Conservation (phyloP, 1,140 invertebrate species). For the Diorhabda carinulata region DNA sequence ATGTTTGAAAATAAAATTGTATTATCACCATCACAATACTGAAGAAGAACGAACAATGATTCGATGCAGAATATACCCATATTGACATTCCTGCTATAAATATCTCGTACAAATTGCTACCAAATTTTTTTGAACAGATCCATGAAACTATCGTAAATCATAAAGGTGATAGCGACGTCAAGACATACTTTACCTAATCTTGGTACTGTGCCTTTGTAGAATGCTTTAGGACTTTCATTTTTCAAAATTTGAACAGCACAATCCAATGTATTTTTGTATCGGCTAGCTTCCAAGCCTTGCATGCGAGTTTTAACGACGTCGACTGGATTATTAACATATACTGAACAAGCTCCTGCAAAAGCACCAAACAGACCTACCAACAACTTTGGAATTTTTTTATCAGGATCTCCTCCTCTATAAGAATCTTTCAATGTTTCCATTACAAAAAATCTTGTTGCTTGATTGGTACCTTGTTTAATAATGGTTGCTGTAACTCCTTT, state of each 20-base stretch:
- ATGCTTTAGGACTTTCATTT: slow-evolving; percentile 89
- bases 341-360: slow-evolving; percentile 78
- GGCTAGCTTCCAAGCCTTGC: slow-evolving; percentile 95
- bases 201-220: slow-evolving; percentile 98
- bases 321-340: slow-evolving; percentile 96
- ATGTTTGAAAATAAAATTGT: too few species aligned
- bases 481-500: slow-evolving; percentile 75
- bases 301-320: slow-evolving; percentile 99
- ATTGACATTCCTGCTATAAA: too few species aligned
- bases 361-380: background rate
- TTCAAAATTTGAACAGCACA: slow-evolving; percentile 88
- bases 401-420: slow-evolving; percentile 68
- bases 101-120: slow-evolving; percentile 39
- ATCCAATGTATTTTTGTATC: slow-evolving; percentile 94
- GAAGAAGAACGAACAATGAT: too few species aligned
- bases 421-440: slow-evolving; percentile 93
- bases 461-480: slow-evolving; percentile 96
- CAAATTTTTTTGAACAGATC: slow-evolving; percentile 88
- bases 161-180: slow-evolving; percentile 97
- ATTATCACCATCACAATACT: too few species aligned
- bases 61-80: too few species aligned
- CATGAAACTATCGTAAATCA: slow-evolving; percentile 96
- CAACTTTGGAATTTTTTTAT: slow-evolving; percentile 60
- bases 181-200: slow-evolving; percentile 93
- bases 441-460: slow-evolving; percentile 95